Base-by-base conservation (phyloP, 2,113 vertebrate genomes). In the Andinoacara biseriatus region DNA sequence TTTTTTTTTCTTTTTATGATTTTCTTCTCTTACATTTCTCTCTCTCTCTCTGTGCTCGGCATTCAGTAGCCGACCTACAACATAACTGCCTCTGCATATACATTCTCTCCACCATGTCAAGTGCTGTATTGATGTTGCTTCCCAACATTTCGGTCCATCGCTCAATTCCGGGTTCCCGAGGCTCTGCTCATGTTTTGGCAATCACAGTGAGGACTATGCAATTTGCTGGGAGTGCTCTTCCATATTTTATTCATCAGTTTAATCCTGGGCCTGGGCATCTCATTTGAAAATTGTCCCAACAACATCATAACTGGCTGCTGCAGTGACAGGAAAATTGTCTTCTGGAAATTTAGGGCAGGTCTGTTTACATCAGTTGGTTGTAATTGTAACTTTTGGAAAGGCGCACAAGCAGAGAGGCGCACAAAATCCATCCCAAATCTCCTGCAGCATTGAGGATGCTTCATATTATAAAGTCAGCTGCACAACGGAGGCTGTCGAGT, bases 91-190 rank as follows among this genome's bases (percentile, higher is more conserved):
- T 82, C n/a, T 65, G 81, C 46, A 59, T 43, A 75, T 24, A 2
- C 40, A 75, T 83, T 82, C 52, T 78, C 58, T 87, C 87, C 85
- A 88, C 90, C 86, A 87, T 90, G 88, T 87, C 84, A 83, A 61
- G 40, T 80, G 59, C 52, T 22, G 54, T 17, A 3, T 29, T 5
- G 20, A 24, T 60, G 65, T 75, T 72, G n/a, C n/a, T 38, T 67
- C 26, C 40, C 11, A 52, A 81, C 67, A 33, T 74, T 61, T 29
- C 31, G 22, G 22, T 22, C 58, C 2, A 1, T 67, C 10, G n/a
- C 26, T 76, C 52, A 54, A 35, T 10, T 11, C 15, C 3, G 2
- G 17, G 59, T 62, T 75, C 54, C 38, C 22, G 7, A 57, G 33
- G 8, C 46, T 9, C 10, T 15, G 2, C 18, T 57, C 62, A 1